Evolutionary conservation across 2,113 vertebrate species (phyloP).

Genomic region (Hipposideros armiger): DNA sequence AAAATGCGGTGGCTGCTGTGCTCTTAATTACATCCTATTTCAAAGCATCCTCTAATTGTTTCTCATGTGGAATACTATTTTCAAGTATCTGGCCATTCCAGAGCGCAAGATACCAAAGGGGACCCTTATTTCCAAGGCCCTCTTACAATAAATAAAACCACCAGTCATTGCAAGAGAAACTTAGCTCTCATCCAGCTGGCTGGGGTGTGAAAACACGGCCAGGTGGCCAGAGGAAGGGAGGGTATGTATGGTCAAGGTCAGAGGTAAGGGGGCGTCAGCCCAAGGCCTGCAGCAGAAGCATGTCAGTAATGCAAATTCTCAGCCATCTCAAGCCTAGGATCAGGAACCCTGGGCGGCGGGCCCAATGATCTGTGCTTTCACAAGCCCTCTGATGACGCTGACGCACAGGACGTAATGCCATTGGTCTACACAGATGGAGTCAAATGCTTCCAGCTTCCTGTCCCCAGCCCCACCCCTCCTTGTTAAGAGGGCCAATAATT

Average conservation of each 20-base stretch:
- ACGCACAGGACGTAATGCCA: not conserved
- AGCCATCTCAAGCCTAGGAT: not conserved
- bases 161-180: not conserved
- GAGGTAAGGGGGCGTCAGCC: not conserved
- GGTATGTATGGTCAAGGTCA: not conserved
- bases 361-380: not conserved
- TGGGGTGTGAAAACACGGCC: not conserved
- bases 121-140: not conserved
- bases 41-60: not conserved
- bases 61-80: not conserved
- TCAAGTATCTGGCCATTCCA: not conserved
- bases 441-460: not conserved
- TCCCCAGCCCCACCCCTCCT: not conserved
- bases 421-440: not conserved
- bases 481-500: not conserved
- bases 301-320: not conserved
- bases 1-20: not conserved
- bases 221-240: not conserved
- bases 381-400: not conserved
- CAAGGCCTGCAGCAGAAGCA: not conserved
- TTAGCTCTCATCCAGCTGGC: not conserved
- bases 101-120: not conserved
- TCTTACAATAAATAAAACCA: not conserved
- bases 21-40: conserved; percentile 23
- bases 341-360: not conserved